These are phyloP conservation scores for Listrodromus nycthemerus DNA, from an alignment of 2,888 invertebrate genomes.

Conservation along the genomic window DNA sequence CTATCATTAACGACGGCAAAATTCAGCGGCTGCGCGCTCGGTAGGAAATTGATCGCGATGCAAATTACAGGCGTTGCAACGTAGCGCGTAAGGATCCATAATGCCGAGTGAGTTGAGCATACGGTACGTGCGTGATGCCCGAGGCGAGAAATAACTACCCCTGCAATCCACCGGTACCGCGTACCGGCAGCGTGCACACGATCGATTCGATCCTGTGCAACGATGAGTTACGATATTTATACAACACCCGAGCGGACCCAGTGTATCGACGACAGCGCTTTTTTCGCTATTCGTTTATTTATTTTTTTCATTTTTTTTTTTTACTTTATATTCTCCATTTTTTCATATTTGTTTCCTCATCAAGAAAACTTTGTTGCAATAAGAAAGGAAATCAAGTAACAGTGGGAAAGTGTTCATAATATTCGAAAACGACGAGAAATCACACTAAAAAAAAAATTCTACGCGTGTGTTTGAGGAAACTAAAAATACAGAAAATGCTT, in stretches of 20 bases:
- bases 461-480: too few relatives aligned
- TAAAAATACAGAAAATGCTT: too few relatives aligned
- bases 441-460: too few relatives aligned
- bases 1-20: slow-evolving; percentile 68
- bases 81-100: slow-evolving; percentile 38
- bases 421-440: too few relatives aligned
- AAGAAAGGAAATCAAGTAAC: too few relatives aligned
- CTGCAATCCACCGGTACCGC: slow-evolving; percentile 27
- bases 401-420: too few relatives aligned
- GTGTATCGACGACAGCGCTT: not conserved
- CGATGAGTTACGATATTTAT: slow-evolving; percentile 53
- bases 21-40: slow-evolving; percentile 41
- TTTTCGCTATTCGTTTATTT: slow-evolving; percentile 9
- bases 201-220: slow-evolving; percentile 55
- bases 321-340: too few relatives aligned
- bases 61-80: slow-evolving; percentile 69
- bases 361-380: too few relatives aligned
- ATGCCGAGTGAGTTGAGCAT: slow-evolving; percentile 3
- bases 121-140: slow-evolving; percentile 15
- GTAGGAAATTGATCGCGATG: slow-evolving; percentile 70
- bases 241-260: not conserved
- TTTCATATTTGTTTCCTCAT: too few relatives aligned
- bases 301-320: too few relatives aligned
- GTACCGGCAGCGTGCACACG: slow-evolving; percentile 57
- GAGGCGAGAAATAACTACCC: slow-evolving; percentile 34